Evolutionary conservation across 1,140 invertebrate species (phyloP).

Genomic region (Cryptotermes secundus): DNA sequence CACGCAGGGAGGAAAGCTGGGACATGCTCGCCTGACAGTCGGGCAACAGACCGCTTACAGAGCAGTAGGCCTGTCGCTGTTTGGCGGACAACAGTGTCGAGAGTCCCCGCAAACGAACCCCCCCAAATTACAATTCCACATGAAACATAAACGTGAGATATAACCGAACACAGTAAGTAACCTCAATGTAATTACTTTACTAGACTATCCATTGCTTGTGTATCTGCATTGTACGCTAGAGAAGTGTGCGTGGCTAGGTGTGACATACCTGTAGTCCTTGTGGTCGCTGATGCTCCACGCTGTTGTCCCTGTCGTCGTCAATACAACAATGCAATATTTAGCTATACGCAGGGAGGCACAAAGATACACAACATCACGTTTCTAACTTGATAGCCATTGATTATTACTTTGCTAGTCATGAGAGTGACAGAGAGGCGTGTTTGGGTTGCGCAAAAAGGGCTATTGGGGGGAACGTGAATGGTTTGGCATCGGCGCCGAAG

Average conservation of each 20-base stretch:
- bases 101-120: no score
- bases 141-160: no score
- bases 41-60: neutral
- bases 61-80: neutral
- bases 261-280: neutral
- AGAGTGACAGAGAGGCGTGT: neutral
- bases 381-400: slow-evolving; percentile 1
- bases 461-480: no score
- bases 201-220: no score
- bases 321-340: slow-evolving; percentile 9
- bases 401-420: neutral
- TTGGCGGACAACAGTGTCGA: neutral
- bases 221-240: no score
- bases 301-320: neutral
- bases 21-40: neutral
- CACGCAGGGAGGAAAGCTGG: neutral
- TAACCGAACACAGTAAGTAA: no score
- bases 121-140: no score
- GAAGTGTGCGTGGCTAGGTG: neutral
- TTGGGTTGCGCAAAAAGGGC: neutral
- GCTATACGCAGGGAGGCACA: neutral
- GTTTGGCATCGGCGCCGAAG: neutral
- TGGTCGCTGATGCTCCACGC: neutral
- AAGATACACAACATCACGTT: slow-evolving; percentile 1
- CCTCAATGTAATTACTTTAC: no score